Conservation (phyloP, 2,797 vertebrate species). For the Tinamus major region DNA sequence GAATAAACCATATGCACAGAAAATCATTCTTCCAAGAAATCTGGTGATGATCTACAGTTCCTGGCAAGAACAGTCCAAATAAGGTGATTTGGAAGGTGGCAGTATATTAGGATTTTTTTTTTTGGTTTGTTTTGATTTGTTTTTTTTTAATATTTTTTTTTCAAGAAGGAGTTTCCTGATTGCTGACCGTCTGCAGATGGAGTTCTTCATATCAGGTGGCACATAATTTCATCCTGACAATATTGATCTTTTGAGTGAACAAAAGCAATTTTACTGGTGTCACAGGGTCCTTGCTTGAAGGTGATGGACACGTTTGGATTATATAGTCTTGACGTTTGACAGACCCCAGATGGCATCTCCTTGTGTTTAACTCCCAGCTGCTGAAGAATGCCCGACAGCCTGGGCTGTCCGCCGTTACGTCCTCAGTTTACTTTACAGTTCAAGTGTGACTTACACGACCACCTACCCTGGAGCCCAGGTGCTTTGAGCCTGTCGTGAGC, state of each 20-base stretch:
- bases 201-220: not conserved
- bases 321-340: conserved; percentile 39
- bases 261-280: conserved; percentile 62
- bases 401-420: rapidly evolving
- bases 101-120: not conserved
- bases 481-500: conserved; percentile 12
- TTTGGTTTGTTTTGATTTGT: not conserved
- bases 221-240: conserved; percentile 52
- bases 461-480: not conserved
- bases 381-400: not conserved
- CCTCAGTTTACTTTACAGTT: not conserved
- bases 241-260: conserved; percentile 36
- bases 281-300: conserved; percentile 19
- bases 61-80: not conserved
- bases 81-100: not conserved
- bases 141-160: not conserved
- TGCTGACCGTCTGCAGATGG: not conserved
- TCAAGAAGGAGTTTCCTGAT: not conserved
- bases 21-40: not conserved
- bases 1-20: not conserved
- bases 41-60: not conserved
- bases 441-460: not conserved
- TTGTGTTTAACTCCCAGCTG: not conserved
- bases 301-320: conserved; percentile 47
- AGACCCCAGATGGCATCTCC: not conserved